These are phyloP conservation scores for Gorsachius goisagi DNA, from an alignment of 2,113 vertebrate genomes.

Conservation along the genomic window DNA sequence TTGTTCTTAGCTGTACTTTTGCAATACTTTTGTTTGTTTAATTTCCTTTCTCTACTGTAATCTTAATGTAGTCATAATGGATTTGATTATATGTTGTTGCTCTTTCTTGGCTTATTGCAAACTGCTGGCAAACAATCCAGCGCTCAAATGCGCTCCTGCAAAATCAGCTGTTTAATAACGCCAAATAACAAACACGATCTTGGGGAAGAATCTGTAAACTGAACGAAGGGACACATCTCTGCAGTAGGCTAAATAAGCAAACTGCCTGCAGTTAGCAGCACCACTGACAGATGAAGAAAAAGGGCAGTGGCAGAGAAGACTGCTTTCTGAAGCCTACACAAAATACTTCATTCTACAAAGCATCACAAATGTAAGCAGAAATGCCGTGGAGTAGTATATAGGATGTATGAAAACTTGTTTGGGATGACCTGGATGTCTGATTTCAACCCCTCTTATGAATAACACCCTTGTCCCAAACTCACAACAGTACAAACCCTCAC, in stretches of 20 bases:
- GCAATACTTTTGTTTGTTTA: slow-evolving; percentile 49
- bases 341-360: neutral
- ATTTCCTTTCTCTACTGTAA: slow-evolving; percentile 57
- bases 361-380: neutral
- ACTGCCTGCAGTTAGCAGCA: neutral
- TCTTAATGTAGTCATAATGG: slow-evolving; percentile 39
- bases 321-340: neutral
- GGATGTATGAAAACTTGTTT: neutral
- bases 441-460: neutral
- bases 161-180: neutral
- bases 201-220: neutral
- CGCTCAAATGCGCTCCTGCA: neutral
- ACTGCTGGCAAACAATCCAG: slow-evolving; percentile 30
- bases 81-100: slow-evolving; percentile 47
- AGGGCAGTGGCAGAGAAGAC: neutral
- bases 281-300: neutral
- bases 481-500: neutral
- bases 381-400: neutral
- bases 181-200: slow-evolving; percentile 1
- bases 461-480: neutral
- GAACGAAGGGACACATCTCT: neutral
- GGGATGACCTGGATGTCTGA: neutral
- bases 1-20: slow-evolving; percentile 36
- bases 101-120: slow-evolving; percentile 45
- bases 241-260: neutral